phyloP scores from a whole-genome alignment of 53 echinoderm and acorn worm genomes.

The Astropecten irregularis region DNA sequence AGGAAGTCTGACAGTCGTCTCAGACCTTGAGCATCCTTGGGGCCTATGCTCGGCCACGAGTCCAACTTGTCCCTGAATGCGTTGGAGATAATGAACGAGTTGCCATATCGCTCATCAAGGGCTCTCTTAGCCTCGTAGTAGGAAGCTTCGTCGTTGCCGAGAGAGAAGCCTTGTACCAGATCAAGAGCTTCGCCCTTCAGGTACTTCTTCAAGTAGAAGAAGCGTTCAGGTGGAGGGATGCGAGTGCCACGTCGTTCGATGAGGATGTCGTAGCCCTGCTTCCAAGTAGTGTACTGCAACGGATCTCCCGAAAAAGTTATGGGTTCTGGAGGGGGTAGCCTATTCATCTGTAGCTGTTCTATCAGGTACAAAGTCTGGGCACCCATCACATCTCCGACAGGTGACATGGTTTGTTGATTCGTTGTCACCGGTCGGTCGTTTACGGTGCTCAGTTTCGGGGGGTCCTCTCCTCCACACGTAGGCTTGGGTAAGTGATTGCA shows the following conservation, averaged over 20 bases:
- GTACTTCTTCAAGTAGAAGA: slow-evolving; percentile 34
- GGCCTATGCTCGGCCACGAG: slow-evolving; percentile 30
- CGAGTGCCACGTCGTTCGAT: slow-evolving; percentile 14
- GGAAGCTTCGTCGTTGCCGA: neutral
- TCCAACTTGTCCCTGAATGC: slow-evolving; percentile 52
- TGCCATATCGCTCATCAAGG: slow-evolving; percentile 28
- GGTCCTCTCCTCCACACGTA: too few relatives aligned
- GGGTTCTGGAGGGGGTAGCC: slow-evolving; percentile 54
- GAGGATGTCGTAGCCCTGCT: slow-evolving; percentile 9
- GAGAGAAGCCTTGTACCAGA: slow-evolving; percentile 15
- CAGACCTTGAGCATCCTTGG: slow-evolving; percentile 21
- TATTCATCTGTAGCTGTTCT: neutral
- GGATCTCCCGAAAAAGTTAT: slow-evolving; percentile 36
- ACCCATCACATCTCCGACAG: too few relatives aligned
- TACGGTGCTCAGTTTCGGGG: too few relatives aligned
- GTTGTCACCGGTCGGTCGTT: too few relatives aligned
- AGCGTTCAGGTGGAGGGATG: slow-evolving; percentile 15
- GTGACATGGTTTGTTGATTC: too few relatives aligned
- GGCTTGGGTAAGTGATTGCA: too few relatives aligned
- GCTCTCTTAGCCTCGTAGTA: slow-evolving; percentile 21
- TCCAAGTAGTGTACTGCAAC: slow-evolving; percentile 37
- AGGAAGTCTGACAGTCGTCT: slow-evolving; percentile 26
- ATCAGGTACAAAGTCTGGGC: too few relatives aligned
- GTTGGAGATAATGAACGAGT: slow-evolving; percentile 44
- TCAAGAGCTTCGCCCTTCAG: neutral